Conservation (phyloP, 2,113 vertebrate genomes). For the Myiozetetes cayanensis region DNA sequence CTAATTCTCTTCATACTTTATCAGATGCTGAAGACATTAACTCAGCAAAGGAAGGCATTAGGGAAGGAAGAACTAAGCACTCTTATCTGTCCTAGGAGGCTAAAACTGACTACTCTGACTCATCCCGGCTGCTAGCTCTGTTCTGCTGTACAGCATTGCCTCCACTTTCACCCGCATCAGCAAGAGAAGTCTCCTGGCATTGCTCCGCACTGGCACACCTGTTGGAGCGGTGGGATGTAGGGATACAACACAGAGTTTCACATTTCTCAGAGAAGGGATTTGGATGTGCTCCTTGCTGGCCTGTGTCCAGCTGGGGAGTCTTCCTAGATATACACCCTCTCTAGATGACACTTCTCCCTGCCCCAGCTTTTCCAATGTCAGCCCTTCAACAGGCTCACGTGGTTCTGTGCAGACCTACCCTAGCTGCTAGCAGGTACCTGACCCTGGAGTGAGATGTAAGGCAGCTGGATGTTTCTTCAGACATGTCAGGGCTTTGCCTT, state of each 20-base stretch:
- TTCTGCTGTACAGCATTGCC: not conserved
- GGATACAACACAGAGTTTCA: not conserved
- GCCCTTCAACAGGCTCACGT: not conserved
- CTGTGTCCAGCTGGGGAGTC: not conserved
- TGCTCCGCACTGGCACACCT: not conserved
- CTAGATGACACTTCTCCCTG: not conserved
- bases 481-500: not conserved
- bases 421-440: not conserved
- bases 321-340: not conserved
- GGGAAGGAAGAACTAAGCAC: not conserved
- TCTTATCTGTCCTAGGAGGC: not conserved
- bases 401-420: rapidly evolving
- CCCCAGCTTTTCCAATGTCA: not conserved
- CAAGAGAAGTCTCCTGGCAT: not conserved
- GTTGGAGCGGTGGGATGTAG: not conserved
- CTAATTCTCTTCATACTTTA: not conserved
- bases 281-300: rapidly evolving
- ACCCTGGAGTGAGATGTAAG: not conserved
- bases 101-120: not conserved
- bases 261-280: not conserved
- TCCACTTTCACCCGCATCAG: not conserved
- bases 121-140: not conserved
- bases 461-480: not conserved
- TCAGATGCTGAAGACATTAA: not conserved
- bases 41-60: not conserved